Base-by-base conservation (phyloP, 1,140 invertebrate genomes). In the Antheraea pernyi region DNA sequence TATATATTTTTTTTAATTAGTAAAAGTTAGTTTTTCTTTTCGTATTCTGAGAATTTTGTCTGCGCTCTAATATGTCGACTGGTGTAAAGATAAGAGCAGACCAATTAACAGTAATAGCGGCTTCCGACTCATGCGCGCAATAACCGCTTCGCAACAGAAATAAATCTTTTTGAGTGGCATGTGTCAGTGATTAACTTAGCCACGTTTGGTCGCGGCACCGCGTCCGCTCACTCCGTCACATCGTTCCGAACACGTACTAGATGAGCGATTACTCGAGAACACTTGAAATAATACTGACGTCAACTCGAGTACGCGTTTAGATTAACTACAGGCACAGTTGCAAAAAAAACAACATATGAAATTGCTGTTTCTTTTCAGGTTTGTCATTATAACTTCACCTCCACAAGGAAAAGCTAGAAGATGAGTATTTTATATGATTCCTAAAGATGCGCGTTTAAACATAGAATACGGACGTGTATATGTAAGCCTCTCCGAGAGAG, bases 161-260 rank as follows among this genome's bases (percentile, higher is more conserved):
- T 53, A 53, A 53, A 53, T 53, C 46, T 53, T 53, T 53, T 53
- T 53, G 46, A 53, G 46, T 53, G 46, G 16, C 46, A 16, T 13
- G 46, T 16, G 46, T 53, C 46, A 53, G 46, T 53, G 46, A 53
- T 53, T 53, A 53, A 53, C 11, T 53, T 53, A 53, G 46, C 46
- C 46, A n/a, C 46, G 46, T 53, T 53, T 53, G 46, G 46, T 53
- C 13, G 46, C 0, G 13, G 46, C 46, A 16, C 2, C 39, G 39
- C 39, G 39, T 11, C 39, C 39, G 39, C 39, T 42, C 22, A 30
- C 39, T 9, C 39, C 46, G 46, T 53, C 46, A 53, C 46, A 16
- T 16, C 46, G 46, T 53, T 53, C 46, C 11, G 46, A 53, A 53
- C 46, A 53, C 46, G 46, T 53, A 53, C 46, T 16, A 53, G 46